phyloP scores from a whole-genome alignment of 2,888 invertebrate genomes.

The Folsomia candida region DNA sequence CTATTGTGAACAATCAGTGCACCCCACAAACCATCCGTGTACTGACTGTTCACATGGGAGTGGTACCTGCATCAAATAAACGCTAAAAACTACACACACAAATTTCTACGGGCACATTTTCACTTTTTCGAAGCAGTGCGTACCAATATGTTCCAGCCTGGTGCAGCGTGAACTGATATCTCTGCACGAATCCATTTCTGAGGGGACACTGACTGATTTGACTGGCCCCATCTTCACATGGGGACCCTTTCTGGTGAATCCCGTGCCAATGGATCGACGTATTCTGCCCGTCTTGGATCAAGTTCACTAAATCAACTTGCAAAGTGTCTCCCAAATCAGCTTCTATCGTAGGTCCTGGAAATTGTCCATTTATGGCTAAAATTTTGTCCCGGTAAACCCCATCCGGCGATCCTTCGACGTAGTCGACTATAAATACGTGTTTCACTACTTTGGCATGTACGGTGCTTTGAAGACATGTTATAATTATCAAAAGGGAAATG shows the following conservation, averaged over 20 bases:
- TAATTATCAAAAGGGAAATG: too few relatives aligned
- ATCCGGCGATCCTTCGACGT: constrained; percentile 33
- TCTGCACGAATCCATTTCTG: constrained; percentile 14
- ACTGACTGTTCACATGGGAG: constrained; percentile 38
- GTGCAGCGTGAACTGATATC: constrained; percentile 28
- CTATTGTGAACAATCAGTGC: constrained; percentile 25
- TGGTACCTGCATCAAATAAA: too few relatives aligned
- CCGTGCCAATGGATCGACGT: constrained; percentile 45
- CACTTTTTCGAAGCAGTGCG: too few relatives aligned
- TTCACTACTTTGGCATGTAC: constrained; percentile 14
- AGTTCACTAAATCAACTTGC: constrained; percentile 31
- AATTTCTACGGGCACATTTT: too few relatives aligned
- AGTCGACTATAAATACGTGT: constrained; percentile 18
- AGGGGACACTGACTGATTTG: constrained; percentile 42
- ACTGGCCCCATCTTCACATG: constrained; percentile 41
- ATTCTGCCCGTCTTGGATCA: constrained; percentile 40
- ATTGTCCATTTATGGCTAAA: constrained; percentile 35
- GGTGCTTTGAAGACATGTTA: background rate
- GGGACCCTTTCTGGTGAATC: constrained; percentile 19
- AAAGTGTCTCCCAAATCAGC: constrained; percentile 25
- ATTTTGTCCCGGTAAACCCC: constrained; percentile 29
- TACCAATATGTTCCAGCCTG: constrained; percentile 45
- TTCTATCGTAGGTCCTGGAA: constrained; percentile 41
- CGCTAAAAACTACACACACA: too few relatives aligned
- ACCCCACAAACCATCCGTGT: constrained; percentile 42